These are phyloP conservation scores for Xenopus petersii DNA, from an alignment of 2,797 vertebrate species.

Conservation along the genomic window DNA sequence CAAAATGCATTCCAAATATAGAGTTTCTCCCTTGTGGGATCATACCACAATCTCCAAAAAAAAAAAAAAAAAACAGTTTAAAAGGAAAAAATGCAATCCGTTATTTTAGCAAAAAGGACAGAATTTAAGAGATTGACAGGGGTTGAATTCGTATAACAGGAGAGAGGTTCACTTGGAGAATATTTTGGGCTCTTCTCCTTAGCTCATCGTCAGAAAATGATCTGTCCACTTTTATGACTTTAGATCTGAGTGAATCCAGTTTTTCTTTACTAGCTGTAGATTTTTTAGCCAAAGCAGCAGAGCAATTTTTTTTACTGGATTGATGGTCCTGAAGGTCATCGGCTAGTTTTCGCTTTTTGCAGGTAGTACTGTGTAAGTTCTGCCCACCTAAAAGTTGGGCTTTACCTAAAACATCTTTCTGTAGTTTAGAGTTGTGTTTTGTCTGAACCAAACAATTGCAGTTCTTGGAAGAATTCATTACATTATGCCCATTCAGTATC, in stretches of 20 bases:
- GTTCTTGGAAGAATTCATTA: conserved; percentile 50
- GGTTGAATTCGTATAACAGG: conserved; percentile 90
- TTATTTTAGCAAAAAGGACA: not conserved
- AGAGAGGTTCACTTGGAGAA: conserved; percentile 86
- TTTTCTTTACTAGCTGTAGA: conserved; percentile 60
- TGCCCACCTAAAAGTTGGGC: conserved; percentile 40
- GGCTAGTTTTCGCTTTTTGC: conserved; percentile 63
- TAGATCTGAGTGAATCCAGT: conserved; percentile 70
- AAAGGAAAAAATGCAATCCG: not conserved
- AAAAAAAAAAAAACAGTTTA: not conserved
- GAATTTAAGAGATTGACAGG: conserved; percentile 62
- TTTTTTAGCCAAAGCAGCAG: conserved; percentile 60
- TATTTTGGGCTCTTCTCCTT: conserved; percentile 84
- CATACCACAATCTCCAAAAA: conserved; percentile 13
- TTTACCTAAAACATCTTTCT: conserved; percentile 53
- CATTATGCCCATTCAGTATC: conserved; percentile 53
- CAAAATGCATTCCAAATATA: not conserved
- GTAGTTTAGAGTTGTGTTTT: conserved; percentile 64
- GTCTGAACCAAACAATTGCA: conserved; percentile 32
- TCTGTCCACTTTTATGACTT: conserved; percentile 84
- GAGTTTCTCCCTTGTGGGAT: conserved; percentile 1
- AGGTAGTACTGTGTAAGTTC: conserved; percentile 41
- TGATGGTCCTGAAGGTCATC: conserved; percentile 57
- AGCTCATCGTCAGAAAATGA: conserved; percentile 84
- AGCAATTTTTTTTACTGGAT: conserved; percentile 56